These are phyloP conservation scores for Ceraclea dissimilis DNA, from an alignment of 2,888 invertebrate genomes.

Conservation along the genomic window DNA sequence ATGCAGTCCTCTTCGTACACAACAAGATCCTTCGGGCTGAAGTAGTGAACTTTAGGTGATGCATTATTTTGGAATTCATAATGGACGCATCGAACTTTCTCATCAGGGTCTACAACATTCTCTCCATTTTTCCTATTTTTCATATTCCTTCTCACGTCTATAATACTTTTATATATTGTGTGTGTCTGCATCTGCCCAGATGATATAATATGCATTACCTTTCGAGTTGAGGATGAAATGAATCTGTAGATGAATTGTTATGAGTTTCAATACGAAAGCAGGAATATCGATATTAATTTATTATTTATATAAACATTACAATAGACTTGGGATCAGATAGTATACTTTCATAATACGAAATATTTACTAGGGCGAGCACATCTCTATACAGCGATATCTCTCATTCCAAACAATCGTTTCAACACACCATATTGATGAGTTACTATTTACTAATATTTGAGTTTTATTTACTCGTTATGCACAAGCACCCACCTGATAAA, in stretches of 20 bases:
- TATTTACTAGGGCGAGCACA: too few species aligned
- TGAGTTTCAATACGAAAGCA: neutral
- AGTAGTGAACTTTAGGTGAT: constrained; percentile 37
- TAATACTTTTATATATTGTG: constrained; percentile 59
- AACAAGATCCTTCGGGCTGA: constrained; percentile 39
- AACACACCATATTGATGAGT: too few species aligned
- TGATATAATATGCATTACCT: constrained; percentile 56
- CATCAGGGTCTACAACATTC: constrained; percentile 28
- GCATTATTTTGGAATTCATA: constrained; percentile 37
- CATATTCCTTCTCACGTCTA: constrained; percentile 43
- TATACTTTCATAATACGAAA: too few species aligned
- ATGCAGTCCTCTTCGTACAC: constrained; percentile 47
- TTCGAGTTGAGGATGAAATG: constrained; percentile 52
- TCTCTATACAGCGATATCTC: too few species aligned
- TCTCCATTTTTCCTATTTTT: neutral
- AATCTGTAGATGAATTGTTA: constrained; percentile 46
- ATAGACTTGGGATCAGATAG: too few species aligned
- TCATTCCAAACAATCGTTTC: too few species aligned
- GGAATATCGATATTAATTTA: too few species aligned
- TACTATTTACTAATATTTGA: too few species aligned
- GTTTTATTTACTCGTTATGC: too few species aligned
- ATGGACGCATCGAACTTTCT: constrained; percentile 40
- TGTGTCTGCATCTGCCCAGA: constrained; percentile 69
- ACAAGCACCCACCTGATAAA: constrained; percentile 64
- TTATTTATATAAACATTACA: too few species aligned